Evolutionary conservation across 2,113 vertebrate genomes (phyloP).

Genomic region (Cettia cetti): DNA sequence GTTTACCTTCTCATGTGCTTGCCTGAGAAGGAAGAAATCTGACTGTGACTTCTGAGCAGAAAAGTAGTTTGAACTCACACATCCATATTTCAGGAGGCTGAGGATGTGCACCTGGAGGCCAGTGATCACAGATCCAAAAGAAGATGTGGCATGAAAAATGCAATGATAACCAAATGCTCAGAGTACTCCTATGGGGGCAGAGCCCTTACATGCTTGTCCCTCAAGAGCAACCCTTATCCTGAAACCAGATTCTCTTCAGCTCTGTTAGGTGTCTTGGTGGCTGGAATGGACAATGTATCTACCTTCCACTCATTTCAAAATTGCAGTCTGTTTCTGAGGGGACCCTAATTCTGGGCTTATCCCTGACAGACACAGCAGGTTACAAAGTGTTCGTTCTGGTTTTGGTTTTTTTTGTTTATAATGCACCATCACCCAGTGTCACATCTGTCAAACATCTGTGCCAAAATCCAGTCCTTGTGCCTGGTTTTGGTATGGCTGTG

Average conservation of each 20-base stretch:
- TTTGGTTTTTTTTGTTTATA: neutral
- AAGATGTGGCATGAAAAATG: neutral
- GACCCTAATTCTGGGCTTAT: neutral
- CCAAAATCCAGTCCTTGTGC: neutral
- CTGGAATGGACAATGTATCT: neutral
- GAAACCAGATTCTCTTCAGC: neutral
- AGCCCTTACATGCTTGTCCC: accelerated
- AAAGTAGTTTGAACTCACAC: neutral
- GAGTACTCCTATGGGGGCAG: neutral
- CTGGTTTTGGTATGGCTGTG: neutral
- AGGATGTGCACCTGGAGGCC: neutral
- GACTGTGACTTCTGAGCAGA: neutral
- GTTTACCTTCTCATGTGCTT: neutral
- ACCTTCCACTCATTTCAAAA: neutral
- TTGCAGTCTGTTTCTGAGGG: neutral
- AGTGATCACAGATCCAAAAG: neutral
- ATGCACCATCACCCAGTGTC: neutral
- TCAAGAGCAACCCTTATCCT: neutral
- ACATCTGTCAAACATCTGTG: neutral
- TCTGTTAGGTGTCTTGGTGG: neutral
- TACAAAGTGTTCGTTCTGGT: neutral
- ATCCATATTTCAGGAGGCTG: neutral
- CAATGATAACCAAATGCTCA: neutral
- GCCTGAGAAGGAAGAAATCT: neutral
- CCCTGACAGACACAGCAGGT: neutral